Conservation (phyloP, 2,113 vertebrate genomes). For the Lagopus leucura region DNA sequence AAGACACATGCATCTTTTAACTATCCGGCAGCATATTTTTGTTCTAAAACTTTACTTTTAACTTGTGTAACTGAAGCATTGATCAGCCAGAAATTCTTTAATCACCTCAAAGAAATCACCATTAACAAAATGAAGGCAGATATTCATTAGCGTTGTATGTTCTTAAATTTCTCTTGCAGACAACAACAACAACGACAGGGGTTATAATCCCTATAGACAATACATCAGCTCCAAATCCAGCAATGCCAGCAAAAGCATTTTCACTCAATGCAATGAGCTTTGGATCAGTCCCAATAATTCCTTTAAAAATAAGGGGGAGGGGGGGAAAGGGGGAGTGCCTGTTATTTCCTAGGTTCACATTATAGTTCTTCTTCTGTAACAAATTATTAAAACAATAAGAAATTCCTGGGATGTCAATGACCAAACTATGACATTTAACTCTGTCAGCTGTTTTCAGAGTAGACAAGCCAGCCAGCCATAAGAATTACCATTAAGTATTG, state of each 20-base stretch:
- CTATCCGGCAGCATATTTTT: neutral
- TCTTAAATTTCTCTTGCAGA: neutral
- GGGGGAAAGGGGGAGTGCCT: rapidly evolving
- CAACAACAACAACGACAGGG: neutral
- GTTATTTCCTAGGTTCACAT: slow-evolving; percentile 42
- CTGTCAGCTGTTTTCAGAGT: slow-evolving; percentile 41
- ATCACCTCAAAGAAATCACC: neutral
- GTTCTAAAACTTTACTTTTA: slow-evolving; percentile 40
- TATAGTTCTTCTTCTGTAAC: slow-evolving; percentile 24
- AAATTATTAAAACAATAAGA: slow-evolving; percentile 38
- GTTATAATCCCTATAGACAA: slow-evolving; percentile 55
- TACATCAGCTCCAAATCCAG: slow-evolving; percentile 25
- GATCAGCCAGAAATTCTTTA: slow-evolving; percentile 23
- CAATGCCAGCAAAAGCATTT: slow-evolving; percentile 35
- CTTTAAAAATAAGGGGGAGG: neutral
- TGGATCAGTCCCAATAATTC: neutral
- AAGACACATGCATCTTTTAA: slow-evolving; percentile 27
- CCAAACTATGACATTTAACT: slow-evolving; percentile 14
- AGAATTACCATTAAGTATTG: neutral
- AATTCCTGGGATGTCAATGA: slow-evolving; percentile 22
- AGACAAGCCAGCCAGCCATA: slow-evolving; percentile 8
- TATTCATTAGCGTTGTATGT: slow-evolving; percentile 10
- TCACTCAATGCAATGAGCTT: slow-evolving; percentile 17
- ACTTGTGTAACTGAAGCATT: slow-evolving; percentile 37
- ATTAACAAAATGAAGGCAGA: slow-evolving; percentile 6